Percentiles rank a stretch among this genome's conserved stretches.
Conservation (phyloP, 2,797 vertebrate genomes). For the Cuniculus paca region DNA sequence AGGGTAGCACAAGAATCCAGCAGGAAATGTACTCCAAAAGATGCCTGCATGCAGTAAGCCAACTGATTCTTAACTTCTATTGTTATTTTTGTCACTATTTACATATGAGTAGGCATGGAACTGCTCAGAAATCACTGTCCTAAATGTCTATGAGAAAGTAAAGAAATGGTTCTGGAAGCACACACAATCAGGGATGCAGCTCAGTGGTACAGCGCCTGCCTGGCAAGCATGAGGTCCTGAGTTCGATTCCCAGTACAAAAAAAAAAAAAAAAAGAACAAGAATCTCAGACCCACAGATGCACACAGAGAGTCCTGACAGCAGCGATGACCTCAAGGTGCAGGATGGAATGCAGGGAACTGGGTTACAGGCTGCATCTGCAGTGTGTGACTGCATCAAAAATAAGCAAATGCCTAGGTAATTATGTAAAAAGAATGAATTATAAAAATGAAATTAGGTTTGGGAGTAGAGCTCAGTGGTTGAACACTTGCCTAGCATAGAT, state of each 20-base stretch:
- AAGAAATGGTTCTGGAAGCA: not conserved
- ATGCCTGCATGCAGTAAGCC: accelerated
- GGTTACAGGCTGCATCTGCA: not conserved
- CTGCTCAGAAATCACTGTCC: not conserved
- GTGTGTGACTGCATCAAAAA: not conserved
- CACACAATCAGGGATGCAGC: too few relatives aligned
- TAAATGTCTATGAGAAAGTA: not conserved
- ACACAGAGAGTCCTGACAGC: not conserved
- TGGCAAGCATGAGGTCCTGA: too few relatives aligned
- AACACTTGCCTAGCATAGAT: too few relatives aligned
- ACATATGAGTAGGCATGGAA: not conserved
- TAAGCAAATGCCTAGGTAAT: not conserved
- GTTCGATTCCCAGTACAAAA: too few relatives aligned
- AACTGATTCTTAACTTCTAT: not conserved
- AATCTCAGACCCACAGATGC: not conserved
- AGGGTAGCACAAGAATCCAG: not conserved
- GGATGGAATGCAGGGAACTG: accelerated
- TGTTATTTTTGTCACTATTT: not conserved
- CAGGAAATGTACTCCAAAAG: not conserved
- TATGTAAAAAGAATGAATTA: not conserved
- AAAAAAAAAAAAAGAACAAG: too few relatives aligned
- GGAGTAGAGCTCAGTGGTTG: too few relatives aligned
- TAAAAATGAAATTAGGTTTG: not conserved
- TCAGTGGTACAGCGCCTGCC: too few relatives aligned
- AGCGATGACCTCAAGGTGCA: too few relatives aligned